Evolutionary conservation across 2,113 vertebrate genomes (phyloP).

Genomic region (Balaeniceps rex): DNA sequence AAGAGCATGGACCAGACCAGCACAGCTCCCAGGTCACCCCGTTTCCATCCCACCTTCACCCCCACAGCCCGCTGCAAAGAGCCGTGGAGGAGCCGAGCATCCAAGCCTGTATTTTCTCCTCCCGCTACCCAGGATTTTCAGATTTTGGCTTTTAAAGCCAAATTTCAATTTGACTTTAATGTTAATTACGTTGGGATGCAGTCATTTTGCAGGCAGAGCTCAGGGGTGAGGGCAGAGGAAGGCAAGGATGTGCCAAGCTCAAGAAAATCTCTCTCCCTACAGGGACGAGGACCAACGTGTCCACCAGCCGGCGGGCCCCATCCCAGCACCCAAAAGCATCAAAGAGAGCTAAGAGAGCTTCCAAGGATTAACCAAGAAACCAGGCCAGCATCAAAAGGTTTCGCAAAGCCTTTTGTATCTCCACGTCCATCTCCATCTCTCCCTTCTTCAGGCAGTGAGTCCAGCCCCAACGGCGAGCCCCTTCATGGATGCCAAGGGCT

Average conservation of each 20-base stretch:
- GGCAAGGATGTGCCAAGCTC: neutral
- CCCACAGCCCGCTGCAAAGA: rapidly evolving
- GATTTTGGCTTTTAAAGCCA: neutral
- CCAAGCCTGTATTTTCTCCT: neutral
- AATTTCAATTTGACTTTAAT: neutral
- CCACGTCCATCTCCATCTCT: neutral
- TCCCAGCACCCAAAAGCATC: neutral
- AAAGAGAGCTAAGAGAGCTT: neutral
- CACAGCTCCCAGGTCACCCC: neutral
- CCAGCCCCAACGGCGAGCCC: neutral
- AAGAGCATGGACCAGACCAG: neutral
- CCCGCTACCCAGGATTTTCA: neutral
- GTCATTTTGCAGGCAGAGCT: neutral
- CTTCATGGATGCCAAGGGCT: rapidly evolving
- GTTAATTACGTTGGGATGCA: neutral
- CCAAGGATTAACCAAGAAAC: neutral
- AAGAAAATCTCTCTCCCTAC: neutral
- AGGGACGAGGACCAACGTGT: neutral
- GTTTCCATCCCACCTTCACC: neutral
- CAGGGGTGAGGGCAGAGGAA: neutral
- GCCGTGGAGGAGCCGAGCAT: rapidly evolving
- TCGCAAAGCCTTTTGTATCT: neutral
- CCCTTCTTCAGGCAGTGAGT: neutral
- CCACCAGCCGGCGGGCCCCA: neutral
- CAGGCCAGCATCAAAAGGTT: neutral